Evolutionary conservation across 2,888 invertebrate species (phyloP), one percentile per base, ranked within the genome.

Genomic region (Lepidonotus clava): DNA sequence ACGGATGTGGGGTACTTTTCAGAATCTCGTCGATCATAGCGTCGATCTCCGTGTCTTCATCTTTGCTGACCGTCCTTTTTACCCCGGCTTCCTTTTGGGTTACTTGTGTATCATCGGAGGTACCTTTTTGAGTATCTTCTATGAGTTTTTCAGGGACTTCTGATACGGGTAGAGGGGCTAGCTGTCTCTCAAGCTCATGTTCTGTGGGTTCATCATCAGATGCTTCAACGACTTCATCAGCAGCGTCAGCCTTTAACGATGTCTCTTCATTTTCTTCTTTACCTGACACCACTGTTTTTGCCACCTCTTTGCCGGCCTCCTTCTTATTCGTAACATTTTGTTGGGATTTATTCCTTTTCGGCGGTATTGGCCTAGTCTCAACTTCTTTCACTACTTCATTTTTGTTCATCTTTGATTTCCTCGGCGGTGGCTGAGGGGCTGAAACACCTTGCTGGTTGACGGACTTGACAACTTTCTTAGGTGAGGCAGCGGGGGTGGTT

Each of bases 11-110:
- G 32, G 89, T 89, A 24, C 84, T 76, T 36, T 89, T 92, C 24
- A 93, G 87, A 51, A 93, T 93, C 86, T 93, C 93, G 67, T 92
- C 91, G 85, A 93, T 92, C n/a, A 91, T 92, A 41, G 91, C 91
- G 84, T 92, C 90, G 51, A 93, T 90, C 53, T 92, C 90, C 34
- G 91, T 90, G 61, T 91, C 90, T 89, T 91, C 53, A 90, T 90
- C 80, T 91, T 83, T 83, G n/a, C 61, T 83, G 1, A 61, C 11
- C 56, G 34, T 61, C 38, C 56, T 5, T n/a, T 80, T 51, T 5
- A 80, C n/a, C n/a, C n/a, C n/a, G n/a, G n/a, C n/a, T n/a, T n/a
- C n/a, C n/a, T n/a, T n/a, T n/a, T n/a, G n/a, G n/a, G n/a, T n/a
- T n/a, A n/a, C n/a, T n/a, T n/a, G n/a, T n/a, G n/a, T n/a, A n/a